Conservation (phyloP, 2,113 vertebrate species). For the Meles meles region DNA sequence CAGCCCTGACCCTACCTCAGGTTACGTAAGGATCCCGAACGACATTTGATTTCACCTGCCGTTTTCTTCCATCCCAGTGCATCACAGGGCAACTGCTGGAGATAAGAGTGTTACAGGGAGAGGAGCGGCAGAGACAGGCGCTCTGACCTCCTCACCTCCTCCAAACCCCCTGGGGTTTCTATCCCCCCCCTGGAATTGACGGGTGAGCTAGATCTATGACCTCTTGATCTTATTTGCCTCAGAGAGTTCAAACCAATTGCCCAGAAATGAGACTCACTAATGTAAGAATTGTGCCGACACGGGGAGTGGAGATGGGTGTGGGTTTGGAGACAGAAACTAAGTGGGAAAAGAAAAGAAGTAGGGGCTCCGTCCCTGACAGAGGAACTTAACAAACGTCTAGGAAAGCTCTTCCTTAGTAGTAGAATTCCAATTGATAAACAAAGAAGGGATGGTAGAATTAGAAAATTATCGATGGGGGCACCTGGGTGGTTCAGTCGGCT, state of each 20-base stretch:
- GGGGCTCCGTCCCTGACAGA: background rate
- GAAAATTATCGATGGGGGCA: background rate
- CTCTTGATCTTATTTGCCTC: background rate
- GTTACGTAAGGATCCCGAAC: background rate
- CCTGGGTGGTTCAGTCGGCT: too few relatives aligned
- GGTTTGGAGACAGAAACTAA: background rate
- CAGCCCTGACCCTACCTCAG: background rate
- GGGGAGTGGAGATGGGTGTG: background rate
- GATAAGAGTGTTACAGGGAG: background rate
- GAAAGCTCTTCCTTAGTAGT: background rate
- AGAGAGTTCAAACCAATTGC: background rate
- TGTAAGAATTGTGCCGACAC: background rate
- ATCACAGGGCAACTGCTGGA: background rate
- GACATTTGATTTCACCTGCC: background rate
- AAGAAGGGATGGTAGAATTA: background rate
- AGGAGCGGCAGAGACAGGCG: background rate
- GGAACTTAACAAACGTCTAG: background rate
- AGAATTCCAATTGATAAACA: background rate
- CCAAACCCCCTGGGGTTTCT: background rate
- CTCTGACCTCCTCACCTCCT: background rate
- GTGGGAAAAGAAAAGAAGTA: background rate
- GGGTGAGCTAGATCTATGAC: background rate
- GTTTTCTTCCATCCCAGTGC: background rate
- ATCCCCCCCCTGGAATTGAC: background rate
- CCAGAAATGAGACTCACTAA: background rate